phyloP scores from a whole-genome alignment of 2,888 invertebrate species.

The Tineola bisselliella region DNA sequence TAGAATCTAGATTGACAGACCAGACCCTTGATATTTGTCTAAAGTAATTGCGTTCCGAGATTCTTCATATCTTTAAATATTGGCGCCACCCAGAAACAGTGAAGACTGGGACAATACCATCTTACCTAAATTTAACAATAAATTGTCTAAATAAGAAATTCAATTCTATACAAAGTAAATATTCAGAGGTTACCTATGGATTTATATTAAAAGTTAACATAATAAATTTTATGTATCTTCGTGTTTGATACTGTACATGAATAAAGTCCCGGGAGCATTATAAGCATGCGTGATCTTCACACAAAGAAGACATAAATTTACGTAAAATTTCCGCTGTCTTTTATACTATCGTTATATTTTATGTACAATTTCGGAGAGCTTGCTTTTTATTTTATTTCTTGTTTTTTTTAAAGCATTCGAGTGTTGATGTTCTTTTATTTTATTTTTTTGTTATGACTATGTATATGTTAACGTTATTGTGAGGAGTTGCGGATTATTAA shows the following conservation, averaged over 20 bases:
- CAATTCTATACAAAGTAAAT: no score
- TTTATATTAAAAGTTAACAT: no score
- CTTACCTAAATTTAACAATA: no score
- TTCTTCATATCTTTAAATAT: no score
- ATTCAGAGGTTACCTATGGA: no score
- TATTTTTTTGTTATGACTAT: not conserved
- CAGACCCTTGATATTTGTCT: no score
- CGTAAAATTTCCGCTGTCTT: slow-evolving; percentile 13
- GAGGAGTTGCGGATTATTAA: no score
- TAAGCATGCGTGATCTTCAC: slow-evolving; percentile 5
- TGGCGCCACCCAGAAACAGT: no score
- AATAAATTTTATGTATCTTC: not conserved
- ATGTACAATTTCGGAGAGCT: not conserved
- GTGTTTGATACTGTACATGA: not conserved
- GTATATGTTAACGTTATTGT: not conserved
- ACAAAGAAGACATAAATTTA: slow-evolving; percentile 12
- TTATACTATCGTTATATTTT: slow-evolving; percentile 13
- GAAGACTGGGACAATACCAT: no score
- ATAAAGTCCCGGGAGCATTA: slow-evolving; percentile 6
- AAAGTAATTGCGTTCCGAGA: no score
- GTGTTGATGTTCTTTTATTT: not conserved
- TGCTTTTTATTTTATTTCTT: not conserved
- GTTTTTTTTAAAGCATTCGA: not conserved
- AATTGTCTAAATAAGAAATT: no score
- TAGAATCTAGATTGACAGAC: no score